Evolutionary conservation across 2,797 vertebrate species (phyloP), one percentile per base, ranked within the genome.

Genomic region (Rhadinocentrus ornatus): DNA sequence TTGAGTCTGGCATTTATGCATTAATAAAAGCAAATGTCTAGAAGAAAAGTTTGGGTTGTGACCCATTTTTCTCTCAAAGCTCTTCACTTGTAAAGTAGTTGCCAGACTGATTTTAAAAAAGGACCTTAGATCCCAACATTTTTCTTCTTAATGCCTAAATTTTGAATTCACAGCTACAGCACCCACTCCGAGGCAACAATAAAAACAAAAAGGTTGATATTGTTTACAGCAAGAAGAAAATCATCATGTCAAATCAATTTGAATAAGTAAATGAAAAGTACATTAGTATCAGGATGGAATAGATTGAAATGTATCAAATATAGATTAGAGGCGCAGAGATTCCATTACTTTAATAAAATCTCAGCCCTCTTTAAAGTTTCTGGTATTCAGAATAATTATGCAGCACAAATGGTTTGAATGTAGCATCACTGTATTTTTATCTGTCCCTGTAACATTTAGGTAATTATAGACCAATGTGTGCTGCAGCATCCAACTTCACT

Each of bases 21-120:
- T 89, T 78, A 88, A 87, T 78, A 88, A 87, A 85, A 81, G 48
- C 61, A 20, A 1, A 62, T 77, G 81, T 85, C 72, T 85, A 53
- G 69, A 72, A 54, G 31, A 66, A 13, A 66, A 34, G 69, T 77
- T 74, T 73, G 70, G 82, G 35, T 53, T 2, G 59, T 90, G 82
- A 88, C 89, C 84, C 26, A 81, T 46, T 88, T 89, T 66, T 72
- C 73, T 53, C 34, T 10, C 0, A 72, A 76, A 0, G 2, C 20
- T 55, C 63, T 6, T 4, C 26, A 59, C 8, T 57, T 39, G 65
- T 5, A 32, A 41, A 62, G 15, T 41, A 26, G 48, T 22, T 22
- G 22, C 46, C n/a, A 50, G 39, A 41, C 41, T 2, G 5, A 41
- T 39, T 39, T 22, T 22, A 22, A 48, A 48, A 22, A n/a, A n/a